Base-by-base conservation (phyloP, 1,140 invertebrate species). In the Procambarus virginalis region DNA sequence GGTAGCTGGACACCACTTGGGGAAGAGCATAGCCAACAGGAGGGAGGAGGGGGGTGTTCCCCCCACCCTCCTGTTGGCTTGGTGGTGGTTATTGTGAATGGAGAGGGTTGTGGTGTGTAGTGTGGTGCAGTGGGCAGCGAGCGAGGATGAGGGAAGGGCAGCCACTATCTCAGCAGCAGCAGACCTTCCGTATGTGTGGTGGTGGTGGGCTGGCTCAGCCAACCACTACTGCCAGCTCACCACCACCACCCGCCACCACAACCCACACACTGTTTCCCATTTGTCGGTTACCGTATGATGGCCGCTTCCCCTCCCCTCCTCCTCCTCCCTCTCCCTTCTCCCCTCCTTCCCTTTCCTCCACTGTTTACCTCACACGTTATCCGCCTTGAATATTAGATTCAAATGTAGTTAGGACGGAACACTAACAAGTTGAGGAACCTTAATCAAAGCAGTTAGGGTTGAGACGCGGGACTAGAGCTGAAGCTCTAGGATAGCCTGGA, bases 41-140 rank as follows among this genome's bases (percentile, higher is more conserved):
- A 34, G 34, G n/a, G 34, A 0, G 6, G 0, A n/a, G 68, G 68
- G n/a, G 68, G 68, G 68, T 73, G 8, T 4, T 22, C 80, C 80
- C 58, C 55, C 58, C 58, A 9, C 58, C 79, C 58, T 45, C 80
- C 6, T 64, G n/a, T 34, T 68, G 64, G 10, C 64, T 68, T 34
- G 64, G 10, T 17, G 4, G 64, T 78, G 76, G 64, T 68, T 68
- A 68, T 68, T 22, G 68, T 73, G 68, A 73, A 73, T 73, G 68
- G 20, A 73, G 78, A 79, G 55, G 12, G 77, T 55, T 5, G 51
- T 55, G n/a, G 45, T 79, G 2, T 34, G 22, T n/a, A n/a, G 68
- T 64, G 60, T 12, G 20, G 60, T 12, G 60, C 12, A 5, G 20
- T 10, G 10, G 60, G 17, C 17, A 64, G 14, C 17, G 20, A 5